These are phyloP conservation scores for Calidris pygmaea DNA, from an alignment of 2,113 vertebrate genomes.

Conservation along the genomic window DNA sequence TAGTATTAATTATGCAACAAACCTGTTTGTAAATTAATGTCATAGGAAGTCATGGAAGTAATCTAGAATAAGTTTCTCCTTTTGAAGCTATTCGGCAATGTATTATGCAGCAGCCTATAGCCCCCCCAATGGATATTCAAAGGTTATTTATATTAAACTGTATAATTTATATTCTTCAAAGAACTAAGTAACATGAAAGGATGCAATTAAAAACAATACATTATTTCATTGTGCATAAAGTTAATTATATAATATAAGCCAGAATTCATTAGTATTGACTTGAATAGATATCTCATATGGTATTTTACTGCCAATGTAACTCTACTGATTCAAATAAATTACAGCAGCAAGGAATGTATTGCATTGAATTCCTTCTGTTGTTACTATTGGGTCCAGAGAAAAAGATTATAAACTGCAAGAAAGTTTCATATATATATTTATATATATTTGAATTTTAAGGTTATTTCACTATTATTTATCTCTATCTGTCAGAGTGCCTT, in stretches of 20 bases:
- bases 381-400: neutral
- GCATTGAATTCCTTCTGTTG: neutral
- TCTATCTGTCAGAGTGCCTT: neutral
- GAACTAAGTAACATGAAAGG: neutral
- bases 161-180: neutral
- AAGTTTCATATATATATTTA: neutral
- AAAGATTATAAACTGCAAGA: neutral
- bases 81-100: neutral
- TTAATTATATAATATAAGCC: neutral
- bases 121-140: neutral
- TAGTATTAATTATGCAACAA: constrained; percentile 25
- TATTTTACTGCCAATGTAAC: neutral
- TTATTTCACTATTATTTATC: neutral
- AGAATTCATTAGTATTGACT: neutral
- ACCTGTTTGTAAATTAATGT: constrained; percentile 2
- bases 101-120: neutral
- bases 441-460: neutral
- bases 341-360: neutral
- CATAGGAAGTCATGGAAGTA: neutral
- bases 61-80: neutral
- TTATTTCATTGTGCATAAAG: neutral
- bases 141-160: neutral
- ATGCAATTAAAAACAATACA: neutral
- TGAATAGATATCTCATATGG: neutral
- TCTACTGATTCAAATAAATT: neutral